Evolutionary conservation across 2,888 invertebrate species (phyloP).

Genomic region (Andrena haemorrhoa): DNA sequence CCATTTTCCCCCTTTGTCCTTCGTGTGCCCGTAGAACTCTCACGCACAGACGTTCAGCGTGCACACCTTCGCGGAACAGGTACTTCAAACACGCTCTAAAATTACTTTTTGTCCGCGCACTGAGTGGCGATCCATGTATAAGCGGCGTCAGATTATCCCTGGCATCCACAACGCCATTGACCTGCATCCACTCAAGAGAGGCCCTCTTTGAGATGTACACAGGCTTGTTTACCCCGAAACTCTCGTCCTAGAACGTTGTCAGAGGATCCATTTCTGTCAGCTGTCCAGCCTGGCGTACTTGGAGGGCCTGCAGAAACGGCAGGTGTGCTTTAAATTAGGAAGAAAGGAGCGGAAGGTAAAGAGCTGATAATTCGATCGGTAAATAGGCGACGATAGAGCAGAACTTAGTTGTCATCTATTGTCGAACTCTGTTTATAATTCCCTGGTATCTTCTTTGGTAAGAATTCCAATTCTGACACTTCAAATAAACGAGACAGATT

Average conservation of each 20-base stretch:
- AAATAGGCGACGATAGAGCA: too few relatives aligned
- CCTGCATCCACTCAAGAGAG: slow-evolving; percentile 34
- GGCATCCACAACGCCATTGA: slow-evolving; percentile 44
- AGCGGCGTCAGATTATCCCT: slow-evolving; percentile 54
- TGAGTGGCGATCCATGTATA: slow-evolving; percentile 25
- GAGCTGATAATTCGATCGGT: too few relatives aligned
- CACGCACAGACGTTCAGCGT: background rate
- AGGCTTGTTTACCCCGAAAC: slow-evolving; percentile 63
- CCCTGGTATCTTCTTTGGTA: too few relatives aligned
- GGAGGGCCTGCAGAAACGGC: slow-evolving; percentile 19
- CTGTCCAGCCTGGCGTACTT: slow-evolving; percentile 40
- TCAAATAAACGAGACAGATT: too few relatives aligned
- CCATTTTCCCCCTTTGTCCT: too few relatives aligned
- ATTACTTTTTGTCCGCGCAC: slow-evolving; percentile 3
- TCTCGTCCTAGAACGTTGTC: slow-evolving; percentile 52
- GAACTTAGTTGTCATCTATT: too few relatives aligned
- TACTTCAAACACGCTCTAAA: background rate
- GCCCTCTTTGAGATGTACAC: slow-evolving; percentile 52
- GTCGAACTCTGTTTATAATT: too few relatives aligned
- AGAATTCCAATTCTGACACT: too few relatives aligned
- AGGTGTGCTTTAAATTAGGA: background rate
- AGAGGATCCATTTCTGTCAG: slow-evolving; percentile 60
- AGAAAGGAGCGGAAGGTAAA: background rate
- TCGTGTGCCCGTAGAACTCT: too few relatives aligned
- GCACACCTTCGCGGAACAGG: background rate